phyloP scores from a whole-genome alignment of 2,888 invertebrate species.

The Argyresthia goedartella region DNA sequence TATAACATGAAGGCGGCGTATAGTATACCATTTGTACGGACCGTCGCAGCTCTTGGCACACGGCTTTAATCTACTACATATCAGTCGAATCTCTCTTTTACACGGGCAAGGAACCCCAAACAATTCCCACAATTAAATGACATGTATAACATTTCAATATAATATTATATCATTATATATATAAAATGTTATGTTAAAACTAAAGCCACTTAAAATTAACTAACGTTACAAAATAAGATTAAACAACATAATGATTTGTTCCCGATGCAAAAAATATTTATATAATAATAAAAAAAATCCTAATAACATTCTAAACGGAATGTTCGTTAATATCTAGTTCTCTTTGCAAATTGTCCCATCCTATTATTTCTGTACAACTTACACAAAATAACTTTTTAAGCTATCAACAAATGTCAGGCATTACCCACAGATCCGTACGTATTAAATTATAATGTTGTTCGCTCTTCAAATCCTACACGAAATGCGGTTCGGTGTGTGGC shows the following conservation, averaged over 20 bases:
- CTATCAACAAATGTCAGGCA: slow-evolving; percentile 63
- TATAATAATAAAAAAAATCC: slow-evolving; percentile 51
- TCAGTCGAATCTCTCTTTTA: slow-evolving; percentile 65
- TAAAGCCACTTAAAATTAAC: slow-evolving; percentile 66
- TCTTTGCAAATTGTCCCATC: slow-evolving; percentile 71
- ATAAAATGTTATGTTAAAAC: slow-evolving; percentile 42
- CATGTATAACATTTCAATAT: slow-evolving; percentile 68
- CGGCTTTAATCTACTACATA: slow-evolving; percentile 60
- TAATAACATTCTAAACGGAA: slow-evolving; percentile 71
- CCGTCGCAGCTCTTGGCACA: slow-evolving; percentile 45
- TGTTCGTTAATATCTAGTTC: slow-evolving; percentile 67
- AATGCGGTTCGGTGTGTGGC: slow-evolving; percentile 65
- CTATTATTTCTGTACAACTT: slow-evolving; percentile 68
- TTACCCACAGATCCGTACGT: slow-evolving; percentile 57
- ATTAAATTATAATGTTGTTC: slow-evolving; percentile 54
- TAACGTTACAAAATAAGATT: slow-evolving; percentile 70
- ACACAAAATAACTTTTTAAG: slow-evolving; percentile 63
- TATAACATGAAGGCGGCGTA: slow-evolving; percentile 69
- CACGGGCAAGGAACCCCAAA: slow-evolving; percentile 53
- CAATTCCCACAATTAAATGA: slow-evolving; percentile 67
- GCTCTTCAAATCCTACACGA: slow-evolving; percentile 36
- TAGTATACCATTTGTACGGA: slow-evolving; percentile 68
- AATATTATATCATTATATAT: slow-evolving; percentile 46
- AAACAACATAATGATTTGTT: slow-evolving; percentile 71
- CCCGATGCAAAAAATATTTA: slow-evolving; percentile 63